Evolutionary conservation across 2,888 invertebrate species (phyloP).

Genomic region (Malachius bipustulatus): DNA sequence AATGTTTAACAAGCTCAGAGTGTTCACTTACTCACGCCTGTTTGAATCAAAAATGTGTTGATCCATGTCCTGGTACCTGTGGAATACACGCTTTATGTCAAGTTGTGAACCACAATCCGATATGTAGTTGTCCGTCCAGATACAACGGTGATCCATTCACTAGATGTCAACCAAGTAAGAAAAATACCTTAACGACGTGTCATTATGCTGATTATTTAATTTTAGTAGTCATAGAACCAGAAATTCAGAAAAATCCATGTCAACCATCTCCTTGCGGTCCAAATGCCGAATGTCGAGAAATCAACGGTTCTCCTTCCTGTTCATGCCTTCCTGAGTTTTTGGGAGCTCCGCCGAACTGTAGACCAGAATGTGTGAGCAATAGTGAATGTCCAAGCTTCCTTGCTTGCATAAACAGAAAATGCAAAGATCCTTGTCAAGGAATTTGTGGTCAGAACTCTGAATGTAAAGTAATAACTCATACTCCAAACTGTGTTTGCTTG

Average conservation of each 20-base stretch:
- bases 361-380: slow-evolving; percentile 62
- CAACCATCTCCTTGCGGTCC: slow-evolving; percentile 56
- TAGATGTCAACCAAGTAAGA: slow-evolving; percentile 37
- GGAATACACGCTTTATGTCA: slow-evolving; percentile 40
- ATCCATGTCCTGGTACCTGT: slow-evolving; percentile 42
- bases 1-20: slow-evolving; percentile 46
- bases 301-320: slow-evolving; percentile 54
- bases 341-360: slow-evolving; percentile 58
- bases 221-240: no score
- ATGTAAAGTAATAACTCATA: slow-evolving; percentile 65
- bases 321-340: slow-evolving; percentile 55
- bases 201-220: no score
- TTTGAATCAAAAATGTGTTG: slow-evolving; percentile 40
- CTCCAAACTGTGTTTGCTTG: slow-evolving; percentile 56
- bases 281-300: slow-evolving; percentile 49
- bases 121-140: slow-evolving; percentile 48
- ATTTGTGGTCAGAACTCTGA: slow-evolving; percentile 59
- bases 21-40: slow-evolving; percentile 39
- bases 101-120: slow-evolving; percentile 41
- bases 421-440: slow-evolving; percentile 59
- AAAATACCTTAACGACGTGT: no score
- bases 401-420: slow-evolving; percentile 62
- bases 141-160: slow-evolving; percentile 61
- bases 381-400: slow-evolving; percentile 55
- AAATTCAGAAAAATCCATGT: no score